These are phyloP conservation scores for Oreochromis tanganicae DNA, from an alignment of 2,113 vertebrate genomes.

Conservation along the genomic window DNA sequence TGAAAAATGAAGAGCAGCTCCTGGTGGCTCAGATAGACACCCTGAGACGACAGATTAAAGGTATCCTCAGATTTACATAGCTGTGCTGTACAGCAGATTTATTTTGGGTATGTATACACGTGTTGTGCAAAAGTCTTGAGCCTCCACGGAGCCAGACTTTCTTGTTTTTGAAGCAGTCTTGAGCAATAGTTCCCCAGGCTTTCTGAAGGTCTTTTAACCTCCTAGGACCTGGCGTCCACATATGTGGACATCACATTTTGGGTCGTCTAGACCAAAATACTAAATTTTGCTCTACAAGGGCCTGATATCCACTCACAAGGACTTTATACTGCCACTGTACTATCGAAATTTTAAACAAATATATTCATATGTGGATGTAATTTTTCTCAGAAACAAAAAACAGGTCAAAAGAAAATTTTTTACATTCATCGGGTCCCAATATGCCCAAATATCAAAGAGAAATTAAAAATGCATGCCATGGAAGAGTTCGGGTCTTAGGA, in stretches of 20 bases:
- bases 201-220: background rate
- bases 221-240: background rate
- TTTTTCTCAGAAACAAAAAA: background rate
- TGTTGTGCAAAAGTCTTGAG: background rate
- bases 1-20: conserved; percentile 90
- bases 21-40: conserved; percentile 83
- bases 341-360: background rate
- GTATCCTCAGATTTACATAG: conserved; percentile 52
- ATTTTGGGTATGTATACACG: background rate
- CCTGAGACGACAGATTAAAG: conserved; percentile 85
- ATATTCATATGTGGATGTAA: background rate
- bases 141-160: background rate
- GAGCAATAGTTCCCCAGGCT: background rate
- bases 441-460: too few species aligned
- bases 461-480: too few species aligned
- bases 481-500: too few species aligned
- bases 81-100: background rate
- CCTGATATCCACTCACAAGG: background rate
- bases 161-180: background rate
- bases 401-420: background rate
- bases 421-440: background rate
- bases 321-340: background rate
- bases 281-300: background rate
- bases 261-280: background rate
- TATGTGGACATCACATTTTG: background rate